A percentile compares a stretch with the other conserved stretches of the same genome.
phyloP scores from a whole-genome alignment of 2,888 invertebrate species.

The Lamellibrachia satsuma region DNA sequence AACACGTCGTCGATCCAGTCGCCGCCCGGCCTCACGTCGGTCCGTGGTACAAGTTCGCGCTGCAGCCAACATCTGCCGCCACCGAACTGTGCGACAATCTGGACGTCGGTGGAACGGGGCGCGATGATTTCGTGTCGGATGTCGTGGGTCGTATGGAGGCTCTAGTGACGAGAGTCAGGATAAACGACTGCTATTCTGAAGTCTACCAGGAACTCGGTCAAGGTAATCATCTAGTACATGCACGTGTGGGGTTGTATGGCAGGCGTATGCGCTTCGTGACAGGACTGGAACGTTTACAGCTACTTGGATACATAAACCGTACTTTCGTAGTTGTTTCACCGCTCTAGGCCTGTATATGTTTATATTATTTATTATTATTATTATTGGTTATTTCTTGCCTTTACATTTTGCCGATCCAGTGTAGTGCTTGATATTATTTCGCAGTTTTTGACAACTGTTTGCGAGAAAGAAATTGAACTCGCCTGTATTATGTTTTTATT shows the following conservation, averaged over 20 bases:
- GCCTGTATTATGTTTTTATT: no score
- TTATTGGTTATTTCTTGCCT: no score
- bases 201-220: slow-evolving; percentile 32
- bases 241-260: not conserved
- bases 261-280: not conserved
- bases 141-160: slow-evolving; percentile 20
- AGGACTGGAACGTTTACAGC: no score
- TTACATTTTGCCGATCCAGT: no score
- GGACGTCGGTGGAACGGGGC: slow-evolving; percentile 18
- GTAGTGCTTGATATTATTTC: no score
- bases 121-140: slow-evolving; percentile 20
- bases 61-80: not conserved
- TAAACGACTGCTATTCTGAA: slow-evolving; percentile 26
- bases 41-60: not conserved
- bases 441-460: no score
- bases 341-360: no score
- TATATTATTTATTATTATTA: no score
- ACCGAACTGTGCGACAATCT: not conserved
- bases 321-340: no score
- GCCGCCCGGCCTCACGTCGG: not conserved
- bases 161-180: slow-evolving; percentile 21
- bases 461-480: no score
- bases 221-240: slow-evolving; percentile 21
- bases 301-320: no score
- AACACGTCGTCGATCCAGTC: not conserved